A percentile compares a stretch with the other conserved stretches of the same genome.
Evolutionary conservation across 2,888 invertebrate genomes (phyloP).

Genomic region (Amblyjoppa proteus): DNA sequence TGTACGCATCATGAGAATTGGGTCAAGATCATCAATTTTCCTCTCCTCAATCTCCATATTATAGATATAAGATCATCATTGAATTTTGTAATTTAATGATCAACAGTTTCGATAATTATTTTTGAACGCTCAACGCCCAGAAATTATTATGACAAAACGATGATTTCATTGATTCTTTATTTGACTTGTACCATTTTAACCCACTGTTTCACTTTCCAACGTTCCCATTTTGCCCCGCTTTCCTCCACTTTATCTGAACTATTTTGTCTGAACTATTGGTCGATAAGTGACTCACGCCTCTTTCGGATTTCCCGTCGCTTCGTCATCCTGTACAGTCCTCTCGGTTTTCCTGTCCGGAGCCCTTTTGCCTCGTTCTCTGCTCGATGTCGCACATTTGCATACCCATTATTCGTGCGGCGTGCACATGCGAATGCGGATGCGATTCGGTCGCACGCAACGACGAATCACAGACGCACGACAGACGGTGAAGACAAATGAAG

Average conservation of each 20-base stretch:
- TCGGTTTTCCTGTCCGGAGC: conserved; percentile 6
- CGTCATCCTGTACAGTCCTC: conserved; percentile 30
- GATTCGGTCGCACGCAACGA: conserved; percentile 1
- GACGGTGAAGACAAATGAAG: neutral
- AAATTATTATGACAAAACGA: too few relatives aligned
- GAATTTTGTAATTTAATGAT: too few relatives aligned
- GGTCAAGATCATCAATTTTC: too few relatives aligned
- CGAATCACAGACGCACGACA: neutral
- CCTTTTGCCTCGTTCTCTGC: neutral
- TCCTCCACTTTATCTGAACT: neutral
- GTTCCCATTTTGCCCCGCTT: neutral
- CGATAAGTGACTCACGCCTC: conserved; percentile 10
- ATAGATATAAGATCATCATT: too few relatives aligned
- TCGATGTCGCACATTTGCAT: conserved; percentile 1
- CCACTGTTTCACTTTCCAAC: too few relatives aligned
- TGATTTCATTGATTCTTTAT: too few relatives aligned
- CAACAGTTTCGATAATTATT: too few relatives aligned
- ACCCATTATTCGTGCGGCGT: neutral
- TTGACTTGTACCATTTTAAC: too few relatives aligned
- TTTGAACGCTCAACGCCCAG: too few relatives aligned
- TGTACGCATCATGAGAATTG: too few relatives aligned
- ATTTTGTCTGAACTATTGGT: neutral
- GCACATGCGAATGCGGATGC: conserved; percentile 4
- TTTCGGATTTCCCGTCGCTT: conserved; percentile 31
- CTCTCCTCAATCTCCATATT: too few relatives aligned